phyloP scores from a whole-genome alignment of 1,140 invertebrate genomes.

The Daktulosphaira vitifoliae region DNA sequence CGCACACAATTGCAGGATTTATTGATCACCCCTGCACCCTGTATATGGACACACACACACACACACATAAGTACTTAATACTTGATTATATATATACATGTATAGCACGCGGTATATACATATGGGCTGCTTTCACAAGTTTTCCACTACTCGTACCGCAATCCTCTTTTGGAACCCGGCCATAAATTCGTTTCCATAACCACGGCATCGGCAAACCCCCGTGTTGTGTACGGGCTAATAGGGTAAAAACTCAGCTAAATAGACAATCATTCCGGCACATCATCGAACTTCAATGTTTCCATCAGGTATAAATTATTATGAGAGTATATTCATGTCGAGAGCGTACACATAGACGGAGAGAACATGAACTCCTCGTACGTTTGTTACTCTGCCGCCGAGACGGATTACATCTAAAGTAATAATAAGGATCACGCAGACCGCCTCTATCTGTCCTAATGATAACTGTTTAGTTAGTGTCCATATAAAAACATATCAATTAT shows the following conservation, averaged over 20 bases:
- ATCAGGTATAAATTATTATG: constrained; percentile 6
- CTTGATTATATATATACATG: background rate
- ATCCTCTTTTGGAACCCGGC: constrained; percentile 32
- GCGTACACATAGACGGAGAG: too few species aligned
- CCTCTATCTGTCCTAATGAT: too few species aligned
- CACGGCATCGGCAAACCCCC: constrained; percentile 1
- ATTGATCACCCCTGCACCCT: constrained; percentile 20
- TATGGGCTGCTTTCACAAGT: constrained; percentile 28
- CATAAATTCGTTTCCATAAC: constrained; percentile 33
- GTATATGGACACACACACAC: background rate
- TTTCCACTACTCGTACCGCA: constrained; percentile 15
- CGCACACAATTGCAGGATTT: constrained; percentile 14
- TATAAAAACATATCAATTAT: too few species aligned
- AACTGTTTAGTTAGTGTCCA: too few species aligned
- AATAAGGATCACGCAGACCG: too few species aligned
- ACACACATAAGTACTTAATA: background rate
- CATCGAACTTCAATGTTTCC: too few species aligned
- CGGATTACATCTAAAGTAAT: too few species aligned
- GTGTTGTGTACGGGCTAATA: background rate
- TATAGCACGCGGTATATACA: background rate
- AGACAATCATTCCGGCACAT: background rate
- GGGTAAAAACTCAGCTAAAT: constrained; percentile 1
- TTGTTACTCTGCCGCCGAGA: too few species aligned
- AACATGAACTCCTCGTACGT: too few species aligned
- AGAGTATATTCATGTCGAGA: too few species aligned